Conservation (phyloP, 2,113 vertebrate genomes). For the Hippocampus abdominalis region DNA sequence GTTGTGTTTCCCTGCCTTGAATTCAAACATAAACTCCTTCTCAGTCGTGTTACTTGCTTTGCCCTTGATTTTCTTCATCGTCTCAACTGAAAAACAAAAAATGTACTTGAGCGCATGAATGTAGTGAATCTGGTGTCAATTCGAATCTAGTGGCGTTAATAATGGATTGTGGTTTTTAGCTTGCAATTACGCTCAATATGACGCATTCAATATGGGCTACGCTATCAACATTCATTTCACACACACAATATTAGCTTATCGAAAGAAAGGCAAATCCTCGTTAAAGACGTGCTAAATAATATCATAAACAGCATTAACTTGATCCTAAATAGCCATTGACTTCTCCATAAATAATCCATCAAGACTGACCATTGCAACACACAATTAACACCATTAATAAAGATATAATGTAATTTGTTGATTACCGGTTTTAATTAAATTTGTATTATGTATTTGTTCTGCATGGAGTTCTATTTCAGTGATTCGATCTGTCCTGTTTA, state of each 20-base stretch:
- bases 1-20: conserved; percentile 77
- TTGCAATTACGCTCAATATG: not conserved
- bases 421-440: not conserved
- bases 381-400: no score
- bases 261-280: not conserved
- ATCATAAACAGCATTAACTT: not conserved
- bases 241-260: not conserved
- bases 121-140: no score
- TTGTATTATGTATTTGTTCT: not conserved
- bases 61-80: conserved; percentile 84
- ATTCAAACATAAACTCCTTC: conserved; percentile 87
- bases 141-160: not conserved
- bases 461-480: not conserved
- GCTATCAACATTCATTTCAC: not conserved
- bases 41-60: conserved; percentile 69
- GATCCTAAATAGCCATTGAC: not conserved
- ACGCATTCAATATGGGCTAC: no score
- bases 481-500: not conserved
- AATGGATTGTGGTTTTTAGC: not conserved
- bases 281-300: not conserved
- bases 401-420: no score
- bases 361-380: no score
- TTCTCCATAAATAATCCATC: not conserved
- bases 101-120: not conserved
- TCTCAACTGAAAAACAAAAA: conserved; percentile 25